Percentiles rank a stretch among this genome's conserved stretches.
These are phyloP conservation scores for Lithophane socia DNA, from an alignment of 2,888 invertebrate species.

Conservation along the genomic window DNA sequence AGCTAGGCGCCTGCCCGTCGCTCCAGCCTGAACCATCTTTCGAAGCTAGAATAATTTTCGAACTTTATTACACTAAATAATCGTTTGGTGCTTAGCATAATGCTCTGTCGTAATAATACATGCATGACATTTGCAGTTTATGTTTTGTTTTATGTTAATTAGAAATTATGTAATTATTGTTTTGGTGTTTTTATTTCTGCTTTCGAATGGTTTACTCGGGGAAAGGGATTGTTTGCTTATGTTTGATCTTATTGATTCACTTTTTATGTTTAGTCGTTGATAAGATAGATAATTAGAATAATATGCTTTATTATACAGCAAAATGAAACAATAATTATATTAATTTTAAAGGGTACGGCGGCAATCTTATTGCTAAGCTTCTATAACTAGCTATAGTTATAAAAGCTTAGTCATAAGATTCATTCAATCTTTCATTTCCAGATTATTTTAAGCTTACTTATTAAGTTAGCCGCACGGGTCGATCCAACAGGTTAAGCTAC, in stretches of 20 bases:
- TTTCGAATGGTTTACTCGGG: not conserved
- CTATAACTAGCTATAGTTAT: no score
- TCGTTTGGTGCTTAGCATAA: constrained; percentile 24
- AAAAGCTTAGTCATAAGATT: no score
- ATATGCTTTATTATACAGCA: no score
- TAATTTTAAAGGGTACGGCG: no score
- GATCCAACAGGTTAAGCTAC: no score
- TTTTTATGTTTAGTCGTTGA: no score
- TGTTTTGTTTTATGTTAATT: constrained; percentile 24
- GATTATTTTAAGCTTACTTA: no score
- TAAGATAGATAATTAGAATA: no score
- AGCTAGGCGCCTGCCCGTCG: constrained; percentile 45
- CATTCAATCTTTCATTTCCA: no score
- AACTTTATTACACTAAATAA: constrained; percentile 42
- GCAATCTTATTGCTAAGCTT: no score
- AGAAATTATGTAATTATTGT: constrained; percentile 23
- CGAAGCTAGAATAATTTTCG: constrained; percentile 46
- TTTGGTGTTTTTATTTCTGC: constrained; percentile 3
- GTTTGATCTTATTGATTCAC: not conserved
- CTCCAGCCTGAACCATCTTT: constrained; percentile 31
- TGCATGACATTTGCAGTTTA: constrained; percentile 25
- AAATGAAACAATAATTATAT: no score
- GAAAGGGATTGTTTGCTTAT: not conserved
- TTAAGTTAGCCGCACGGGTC: no score
- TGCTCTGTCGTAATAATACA: constrained; percentile 24